Conservation (phyloP, 2,888 invertebrate species). For the Drosophila trichaetosa region DNA sequence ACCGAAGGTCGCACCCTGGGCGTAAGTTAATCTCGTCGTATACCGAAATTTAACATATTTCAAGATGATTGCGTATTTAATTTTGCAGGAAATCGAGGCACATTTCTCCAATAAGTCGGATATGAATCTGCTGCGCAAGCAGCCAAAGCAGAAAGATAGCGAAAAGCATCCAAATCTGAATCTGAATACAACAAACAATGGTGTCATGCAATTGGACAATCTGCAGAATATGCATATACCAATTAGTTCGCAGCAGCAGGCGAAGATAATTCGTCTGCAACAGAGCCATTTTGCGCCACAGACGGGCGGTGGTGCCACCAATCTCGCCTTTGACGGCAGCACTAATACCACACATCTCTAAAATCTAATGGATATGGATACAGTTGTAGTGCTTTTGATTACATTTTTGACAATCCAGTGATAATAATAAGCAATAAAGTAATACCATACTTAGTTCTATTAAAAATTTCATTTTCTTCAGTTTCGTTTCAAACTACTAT, state of each 20-base stretch:
- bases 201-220: constrained; percentile 68
- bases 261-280: constrained; percentile 81
- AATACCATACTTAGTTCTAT: constrained; percentile 24
- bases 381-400: constrained; percentile 1
- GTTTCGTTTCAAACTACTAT: background rate
- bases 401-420: constrained; percentile 49
- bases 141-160: constrained; percentile 31
- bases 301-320: constrained; percentile 58
- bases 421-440: constrained; percentile 64
- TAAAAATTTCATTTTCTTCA: background rate
- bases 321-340: constrained; percentile 79
- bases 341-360: constrained; percentile 82
- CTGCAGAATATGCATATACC: constrained; percentile 76
- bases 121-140: constrained; percentile 71
- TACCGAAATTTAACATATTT: background rate
- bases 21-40: constrained; percentile 62
- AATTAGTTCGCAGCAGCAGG: constrained; percentile 68
- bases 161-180: constrained; percentile 44
- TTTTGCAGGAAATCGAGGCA: constrained; percentile 82
- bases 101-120: constrained; percentile 83
- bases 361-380: constrained; percentile 14
- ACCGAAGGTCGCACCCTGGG: constrained; percentile 91
- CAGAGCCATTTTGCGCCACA: constrained; percentile 80
- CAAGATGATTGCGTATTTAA: background rate
- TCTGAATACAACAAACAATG: constrained; percentile 22